Conservation (phyloP, 2,113 vertebrate genomes). For the Ascaphus truei region DNA sequence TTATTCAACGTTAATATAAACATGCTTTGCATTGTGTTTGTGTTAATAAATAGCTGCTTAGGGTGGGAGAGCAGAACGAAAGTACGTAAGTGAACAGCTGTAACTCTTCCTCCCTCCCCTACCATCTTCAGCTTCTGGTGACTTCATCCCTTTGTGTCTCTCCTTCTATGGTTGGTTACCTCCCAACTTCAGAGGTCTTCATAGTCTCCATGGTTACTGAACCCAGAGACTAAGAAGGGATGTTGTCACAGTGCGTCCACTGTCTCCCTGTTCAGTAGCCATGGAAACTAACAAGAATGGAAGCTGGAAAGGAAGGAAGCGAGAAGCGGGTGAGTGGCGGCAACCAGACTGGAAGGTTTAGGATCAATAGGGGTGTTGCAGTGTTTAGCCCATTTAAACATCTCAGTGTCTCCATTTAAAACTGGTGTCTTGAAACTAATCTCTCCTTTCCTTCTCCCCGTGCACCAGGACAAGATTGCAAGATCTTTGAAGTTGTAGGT, state of each 20-base stretch:
- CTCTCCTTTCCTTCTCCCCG: no score
- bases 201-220: constrained; percentile 27
- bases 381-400: background rate
- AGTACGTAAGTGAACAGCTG: background rate
- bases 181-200: constrained; percentile 23
- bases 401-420: no score
- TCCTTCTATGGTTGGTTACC: constrained; percentile 21
- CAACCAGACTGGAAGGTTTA: background rate
- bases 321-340: constrained; percentile 4
- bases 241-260: constrained; percentile 16
- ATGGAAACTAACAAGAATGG: constrained; percentile 25
- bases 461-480: no score
- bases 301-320: constrained; percentile 6
- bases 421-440: no score
- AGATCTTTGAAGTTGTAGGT: no score
- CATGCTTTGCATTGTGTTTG: background rate
- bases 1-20: no score
- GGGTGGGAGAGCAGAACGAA: background rate
- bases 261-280: constrained; percentile 22
- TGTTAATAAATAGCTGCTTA: background rate
- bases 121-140: background rate
- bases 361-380: background rate
- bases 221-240: constrained; percentile 8
- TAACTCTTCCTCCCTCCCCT: background rate
- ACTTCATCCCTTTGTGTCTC: constrained; percentile 20